These are phyloP conservation scores for Muntiacus reevesi DNA, from an alignment of 2,113 vertebrate species.

Conservation along the genomic window DNA sequence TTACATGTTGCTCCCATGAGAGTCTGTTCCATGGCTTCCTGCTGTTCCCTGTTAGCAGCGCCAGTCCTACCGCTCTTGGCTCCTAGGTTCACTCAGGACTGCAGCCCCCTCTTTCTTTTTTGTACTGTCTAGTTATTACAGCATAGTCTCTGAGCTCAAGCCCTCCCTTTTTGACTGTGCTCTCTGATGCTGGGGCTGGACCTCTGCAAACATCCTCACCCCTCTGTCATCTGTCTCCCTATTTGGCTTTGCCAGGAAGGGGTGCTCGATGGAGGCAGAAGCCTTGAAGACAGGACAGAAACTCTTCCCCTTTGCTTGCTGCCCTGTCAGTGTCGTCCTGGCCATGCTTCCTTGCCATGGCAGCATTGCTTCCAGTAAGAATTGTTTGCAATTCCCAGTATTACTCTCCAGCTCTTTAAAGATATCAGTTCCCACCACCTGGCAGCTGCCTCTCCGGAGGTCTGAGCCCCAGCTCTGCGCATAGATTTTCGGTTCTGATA, in stretches of 20 bases:
- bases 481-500: background rate
- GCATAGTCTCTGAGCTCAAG: background rate
- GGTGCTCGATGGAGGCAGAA: background rate
- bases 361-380: background rate
- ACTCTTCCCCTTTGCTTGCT: background rate
- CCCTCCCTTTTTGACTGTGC: background rate
- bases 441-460: background rate
- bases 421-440: background rate
- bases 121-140: background rate
- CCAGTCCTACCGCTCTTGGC: background rate
- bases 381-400: background rate
- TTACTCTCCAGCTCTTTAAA: background rate
- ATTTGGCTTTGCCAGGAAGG: background rate
- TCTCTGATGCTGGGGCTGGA: background rate
- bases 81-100: background rate
- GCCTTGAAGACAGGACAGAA: no score
- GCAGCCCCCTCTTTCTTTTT: background rate
- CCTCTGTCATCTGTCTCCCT: background rate
- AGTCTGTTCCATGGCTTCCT: background rate
- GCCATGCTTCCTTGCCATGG: background rate
- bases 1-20: background rate
- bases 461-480: background rate
- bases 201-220: background rate
- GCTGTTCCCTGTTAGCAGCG: background rate
- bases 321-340: background rate